Conservation (phyloP, 2,113 vertebrate species). For the Axis porcinus region DNA sequence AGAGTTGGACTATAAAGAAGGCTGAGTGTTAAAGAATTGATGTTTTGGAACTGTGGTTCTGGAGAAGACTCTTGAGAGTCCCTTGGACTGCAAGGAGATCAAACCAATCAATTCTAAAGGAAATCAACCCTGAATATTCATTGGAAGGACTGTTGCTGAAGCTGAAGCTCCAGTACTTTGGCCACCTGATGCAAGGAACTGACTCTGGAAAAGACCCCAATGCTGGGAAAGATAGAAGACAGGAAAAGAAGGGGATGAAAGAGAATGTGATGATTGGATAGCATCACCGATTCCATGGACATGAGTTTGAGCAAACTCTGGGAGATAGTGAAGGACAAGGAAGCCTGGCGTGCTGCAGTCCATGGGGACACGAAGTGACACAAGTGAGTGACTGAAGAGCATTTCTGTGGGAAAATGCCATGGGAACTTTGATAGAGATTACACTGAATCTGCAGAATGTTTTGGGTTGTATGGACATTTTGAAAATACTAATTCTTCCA, state of each 20-base stretch:
- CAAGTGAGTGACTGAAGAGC: background rate
- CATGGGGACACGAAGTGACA: background rate
- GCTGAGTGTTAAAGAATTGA: background rate
- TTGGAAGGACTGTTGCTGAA: background rate
- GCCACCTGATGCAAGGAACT: background rate
- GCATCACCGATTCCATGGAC: background rate
- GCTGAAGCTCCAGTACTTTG: background rate
- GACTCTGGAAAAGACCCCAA: background rate
- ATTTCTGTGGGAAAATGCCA: background rate
- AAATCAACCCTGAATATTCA: background rate
- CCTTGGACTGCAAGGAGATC: background rate
- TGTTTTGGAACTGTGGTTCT: background rate
- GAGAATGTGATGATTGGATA: background rate
- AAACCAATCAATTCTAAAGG: background rate
- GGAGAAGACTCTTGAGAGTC: background rate
- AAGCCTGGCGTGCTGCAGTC: background rate
- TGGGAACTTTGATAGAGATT: background rate
- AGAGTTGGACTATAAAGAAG: background rate
- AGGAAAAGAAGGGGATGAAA: background rate
- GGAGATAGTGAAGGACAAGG: background rate
- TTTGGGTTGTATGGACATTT: background rate
- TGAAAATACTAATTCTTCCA: background rate
- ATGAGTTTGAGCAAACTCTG: background rate
- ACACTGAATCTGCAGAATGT: background rate
- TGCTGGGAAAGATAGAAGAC: background rate